These are phyloP conservation scores for Chamaetylas fuelleborni DNA, from an alignment of 2,113 vertebrate genomes.

Conservation along the genomic window DNA sequence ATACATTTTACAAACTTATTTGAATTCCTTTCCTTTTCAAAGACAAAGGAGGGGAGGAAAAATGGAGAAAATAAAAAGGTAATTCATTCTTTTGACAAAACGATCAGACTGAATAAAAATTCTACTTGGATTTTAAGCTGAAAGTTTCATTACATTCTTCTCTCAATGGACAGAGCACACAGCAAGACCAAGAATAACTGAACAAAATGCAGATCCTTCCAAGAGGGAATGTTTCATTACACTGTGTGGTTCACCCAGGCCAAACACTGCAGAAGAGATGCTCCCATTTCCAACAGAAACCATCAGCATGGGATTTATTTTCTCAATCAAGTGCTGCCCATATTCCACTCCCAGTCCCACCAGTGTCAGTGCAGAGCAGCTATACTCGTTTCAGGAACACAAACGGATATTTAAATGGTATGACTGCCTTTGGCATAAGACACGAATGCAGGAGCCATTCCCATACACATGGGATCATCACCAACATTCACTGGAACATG, in stretches of 20 bases:
- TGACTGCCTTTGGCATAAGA: neutral
- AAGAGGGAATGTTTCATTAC: neutral
- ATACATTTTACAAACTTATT: neutral
- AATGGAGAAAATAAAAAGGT: neutral
- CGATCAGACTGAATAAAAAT: neutral
- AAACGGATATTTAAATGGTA: neutral
- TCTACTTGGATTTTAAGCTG: neutral
- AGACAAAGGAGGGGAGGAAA: neutral
- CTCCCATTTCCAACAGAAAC: neutral
- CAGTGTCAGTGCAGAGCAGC: neutral
- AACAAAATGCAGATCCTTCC: neutral
- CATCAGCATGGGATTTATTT: neutral
- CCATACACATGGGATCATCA: fast-evolving
- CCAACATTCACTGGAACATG: neutral
- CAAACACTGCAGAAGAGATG: neutral
- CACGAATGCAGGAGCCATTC: fast-evolving
- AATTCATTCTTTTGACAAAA: neutral
- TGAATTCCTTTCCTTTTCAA: neutral
- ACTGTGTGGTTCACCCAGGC: neutral
- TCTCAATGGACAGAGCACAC: neutral
- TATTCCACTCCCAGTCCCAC: neutral
- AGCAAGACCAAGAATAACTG: neutral
- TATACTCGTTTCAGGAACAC: neutral
- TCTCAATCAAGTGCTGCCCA: neutral
- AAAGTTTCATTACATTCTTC: neutral